Evolutionary conservation across 2,797 vertebrate species (phyloP), one percentile per base, ranked within the genome.

Genomic region (Ciconia nigra): DNA sequence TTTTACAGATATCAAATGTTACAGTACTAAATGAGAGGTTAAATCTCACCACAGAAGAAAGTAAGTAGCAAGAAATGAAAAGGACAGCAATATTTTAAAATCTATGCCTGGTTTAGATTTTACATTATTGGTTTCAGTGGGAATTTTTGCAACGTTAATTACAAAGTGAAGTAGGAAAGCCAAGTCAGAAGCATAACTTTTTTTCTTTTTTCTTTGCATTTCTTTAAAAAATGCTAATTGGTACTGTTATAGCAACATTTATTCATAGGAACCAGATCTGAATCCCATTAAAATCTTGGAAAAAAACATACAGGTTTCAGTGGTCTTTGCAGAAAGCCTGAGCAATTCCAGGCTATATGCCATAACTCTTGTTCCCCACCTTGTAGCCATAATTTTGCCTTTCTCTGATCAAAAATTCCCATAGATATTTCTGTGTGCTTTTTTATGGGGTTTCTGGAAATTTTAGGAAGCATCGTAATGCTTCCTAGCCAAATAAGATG

Each of bases 11-110:
- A 17, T 0, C 2, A 51, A 0, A 97, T 97, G 22, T 72, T 69
- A 13, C 71, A 11, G 1, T 0, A 44, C 7, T 98, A 93, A 99
- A 99, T 89, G 6, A 37, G 92, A 98, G 59, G 37, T 97, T 99
- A 81, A 98, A 98, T 90, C 98, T 98, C 69, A 92, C 25, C 7
- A 3, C 65, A 63, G 86, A 86, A 79, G 95, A 97, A 96, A 97
- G 98, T 98, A 98, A 98, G 98, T 98, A 76, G 59, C 28, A 69
- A 83, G 46, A 90, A 72, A 69, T 69, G 2, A 72, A 63, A 73
- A 72, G 17, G 49, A 49, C 19, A 77, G 12, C 13, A 71, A 7
- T 51, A 74, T 54, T 91, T 87, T 79, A 19, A 69, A 61, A 69
- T 47, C 47, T 73, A 3, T 42, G 15, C 13, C 21, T 54, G 15